Evolutionary conservation across 2,797 vertebrate genomes (phyloP), one percentile per base, ranked within the genome.

Genomic region (Podarcis siculus): DNA sequence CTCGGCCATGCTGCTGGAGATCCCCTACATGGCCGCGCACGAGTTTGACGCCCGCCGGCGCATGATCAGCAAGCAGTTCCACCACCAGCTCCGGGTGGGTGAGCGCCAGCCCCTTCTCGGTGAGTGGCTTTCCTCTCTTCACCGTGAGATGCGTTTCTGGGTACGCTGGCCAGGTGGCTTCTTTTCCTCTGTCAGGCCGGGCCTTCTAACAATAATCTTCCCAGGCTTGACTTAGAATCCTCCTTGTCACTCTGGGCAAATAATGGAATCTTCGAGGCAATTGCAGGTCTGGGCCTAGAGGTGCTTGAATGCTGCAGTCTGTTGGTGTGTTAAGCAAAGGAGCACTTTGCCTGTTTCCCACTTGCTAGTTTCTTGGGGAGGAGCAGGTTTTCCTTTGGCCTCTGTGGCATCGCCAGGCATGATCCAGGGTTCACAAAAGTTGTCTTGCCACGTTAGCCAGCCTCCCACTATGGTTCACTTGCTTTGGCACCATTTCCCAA

Each of bases 61-160:
- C 82, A 98, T 98, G 98, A 98, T 99, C 96, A 98, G 98, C 98
- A 99, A 99, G 90, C 98, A 99, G 97, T 99, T 98, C 95, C 98
- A 99, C 85, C 98, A 98, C 96, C 98, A 99, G 95, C 97, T 98
- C 3, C 94, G 98, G 4, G 98, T 99, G 79, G 98, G 98, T 13
- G 98, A 99, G 97, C 97, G 98, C 12, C 98, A 99, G 95, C 98
- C 98, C 0, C 91, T 98, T 25, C 95, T 98, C 35, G 97, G 97
- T 98, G 87, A 96, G 96, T 37, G 1, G 2, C n/a, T 32, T 61
- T n/a, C 7, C 49, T 19, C 6, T n/a, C 67, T 32, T 32, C 12
- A 25, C 39, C 23, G 6, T 19, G 1, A 37, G 17, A n/a, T 13
- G 61, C 9, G 30, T 8, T 45, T 64, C n/a, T 25, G 7, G 13